Percentiles rank a stretch among this genome's conserved stretches.
These are phyloP conservation scores for Lasioglossum villosulum DNA, from an alignment of 2,888 invertebrate species.

Conservation along the genomic window DNA sequence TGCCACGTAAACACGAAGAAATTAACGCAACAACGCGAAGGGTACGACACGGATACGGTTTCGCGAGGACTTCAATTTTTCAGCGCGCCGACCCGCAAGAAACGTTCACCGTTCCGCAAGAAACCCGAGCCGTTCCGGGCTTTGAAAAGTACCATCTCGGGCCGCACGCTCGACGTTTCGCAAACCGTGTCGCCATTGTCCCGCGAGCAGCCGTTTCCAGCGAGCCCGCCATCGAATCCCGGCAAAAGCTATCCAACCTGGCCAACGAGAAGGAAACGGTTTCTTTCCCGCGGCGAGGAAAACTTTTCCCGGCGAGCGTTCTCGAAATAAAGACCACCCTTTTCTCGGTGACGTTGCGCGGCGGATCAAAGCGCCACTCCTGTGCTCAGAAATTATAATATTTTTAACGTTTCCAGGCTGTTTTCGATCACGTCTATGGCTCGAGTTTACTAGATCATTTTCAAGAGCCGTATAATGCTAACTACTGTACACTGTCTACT, in stretches of 20 bases:
- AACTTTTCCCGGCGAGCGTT: conserved; percentile 2
- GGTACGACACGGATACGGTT: neutral
- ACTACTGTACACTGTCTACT: neutral
- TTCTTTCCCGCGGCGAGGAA: neutral
- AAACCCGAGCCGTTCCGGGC: neutral
- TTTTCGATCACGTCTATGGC: neutral
- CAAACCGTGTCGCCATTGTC: conserved; percentile 31
- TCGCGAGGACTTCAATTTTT: conserved; percentile 26
- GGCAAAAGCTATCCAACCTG: conserved; percentile 1
- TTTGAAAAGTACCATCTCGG: conserved; percentile 10
- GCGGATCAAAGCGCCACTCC: neutral
- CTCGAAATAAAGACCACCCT: conserved; percentile 13
- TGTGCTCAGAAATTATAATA: neutral
- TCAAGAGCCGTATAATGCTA: neutral
- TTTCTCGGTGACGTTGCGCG: neutral
- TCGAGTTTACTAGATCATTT: neutral
- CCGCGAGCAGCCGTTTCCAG: neutral
- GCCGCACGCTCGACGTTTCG: conserved; percentile 16
- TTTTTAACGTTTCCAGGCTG: neutral
- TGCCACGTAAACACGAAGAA: neutral
- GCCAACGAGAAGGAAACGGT: neutral
- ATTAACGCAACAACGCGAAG: neutral
- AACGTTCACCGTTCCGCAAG: conserved; percentile 1
- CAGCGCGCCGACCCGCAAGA: conserved; percentile 7
- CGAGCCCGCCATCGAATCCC: conserved; percentile 6